Conservation (phyloP, 2,113 vertebrate genomes). For the Micromys minutus region DNA sequence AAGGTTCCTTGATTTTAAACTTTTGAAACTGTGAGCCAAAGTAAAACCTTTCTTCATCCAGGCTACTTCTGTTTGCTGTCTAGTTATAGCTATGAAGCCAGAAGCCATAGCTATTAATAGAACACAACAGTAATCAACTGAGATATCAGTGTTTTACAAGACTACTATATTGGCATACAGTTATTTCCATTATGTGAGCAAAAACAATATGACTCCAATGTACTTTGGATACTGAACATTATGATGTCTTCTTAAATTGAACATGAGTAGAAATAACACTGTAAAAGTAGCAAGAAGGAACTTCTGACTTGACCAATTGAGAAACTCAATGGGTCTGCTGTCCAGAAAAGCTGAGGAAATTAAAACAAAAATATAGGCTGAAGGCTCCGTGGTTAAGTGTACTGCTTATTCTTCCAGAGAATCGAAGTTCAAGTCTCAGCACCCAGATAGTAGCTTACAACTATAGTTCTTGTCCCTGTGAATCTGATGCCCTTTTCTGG, state of each 20-base stretch:
- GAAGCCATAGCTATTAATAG: neutral
- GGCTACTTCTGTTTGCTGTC: neutral
- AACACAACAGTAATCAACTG: neutral
- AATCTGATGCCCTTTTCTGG: neutral
- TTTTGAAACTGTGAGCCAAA: neutral
- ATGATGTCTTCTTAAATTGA: neutral
- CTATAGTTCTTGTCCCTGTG: neutral
- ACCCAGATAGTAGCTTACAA: neutral
- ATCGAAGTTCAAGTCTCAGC: neutral
- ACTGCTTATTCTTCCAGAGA: neutral
- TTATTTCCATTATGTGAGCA: neutral
- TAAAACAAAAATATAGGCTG: neutral
- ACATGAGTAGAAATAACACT: neutral
- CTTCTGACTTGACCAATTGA: neutral
- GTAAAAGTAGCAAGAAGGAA: neutral
- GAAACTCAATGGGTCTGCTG: neutral
- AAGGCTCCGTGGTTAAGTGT: neutral
- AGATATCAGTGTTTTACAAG: neutral
- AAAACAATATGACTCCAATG: neutral
- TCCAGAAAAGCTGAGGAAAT: neutral
- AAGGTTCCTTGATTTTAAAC: neutral
- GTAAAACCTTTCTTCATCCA: neutral
- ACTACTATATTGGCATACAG: neutral
- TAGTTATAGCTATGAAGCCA: neutral
- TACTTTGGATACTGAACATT: neutral